A percentile compares a stretch with the other conserved stretches of the same genome.
Evolutionary conservation across 2,797 vertebrate genomes (phyloP).

Genomic region (Monodelphis domestica): DNA sequence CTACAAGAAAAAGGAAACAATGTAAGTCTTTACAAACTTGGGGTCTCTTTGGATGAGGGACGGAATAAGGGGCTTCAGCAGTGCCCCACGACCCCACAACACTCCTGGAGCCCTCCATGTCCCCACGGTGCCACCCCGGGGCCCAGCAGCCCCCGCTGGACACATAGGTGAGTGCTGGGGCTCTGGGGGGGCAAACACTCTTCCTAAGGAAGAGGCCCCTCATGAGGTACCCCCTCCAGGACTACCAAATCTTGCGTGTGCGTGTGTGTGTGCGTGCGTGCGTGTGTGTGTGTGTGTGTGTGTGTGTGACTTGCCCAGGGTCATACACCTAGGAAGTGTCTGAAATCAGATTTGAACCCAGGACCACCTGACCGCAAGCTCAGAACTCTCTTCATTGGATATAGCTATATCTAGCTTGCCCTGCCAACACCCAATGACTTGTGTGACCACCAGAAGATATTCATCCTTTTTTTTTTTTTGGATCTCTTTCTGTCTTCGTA

Average conservation of each 20-base stretch:
- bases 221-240: slow-evolving; percentile 15
- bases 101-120: not conserved
- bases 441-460: not conserved
- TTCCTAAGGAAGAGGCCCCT: slow-evolving; percentile 44
- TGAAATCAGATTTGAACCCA: no score
- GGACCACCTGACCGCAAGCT: no score
- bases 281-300: no score
- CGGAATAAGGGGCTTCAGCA: slow-evolving; percentile 29
- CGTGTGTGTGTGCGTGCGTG: no score
- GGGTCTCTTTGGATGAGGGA: slow-evolving; percentile 62
- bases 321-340: no score
- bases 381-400: no score
- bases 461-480: no score
- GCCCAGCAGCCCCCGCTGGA: slow-evolving; percentile 9
- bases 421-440: slow-evolving; percentile 48
- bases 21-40: slow-evolving; percentile 88
- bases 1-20: slow-evolving; percentile 96
- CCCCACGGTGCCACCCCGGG: not conserved
- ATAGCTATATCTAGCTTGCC: no score
- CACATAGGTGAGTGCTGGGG: slow-evolving; percentile 26
- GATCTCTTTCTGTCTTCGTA: no score
- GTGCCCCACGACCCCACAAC: slow-evolving; percentile 48
- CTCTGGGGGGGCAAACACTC: slow-evolving; percentile 15
- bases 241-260: no score
- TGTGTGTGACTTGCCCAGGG: no score